Evolutionary conservation across 2,888 invertebrate species (phyloP).

Genomic region (Epistrophe eligans): DNA sequence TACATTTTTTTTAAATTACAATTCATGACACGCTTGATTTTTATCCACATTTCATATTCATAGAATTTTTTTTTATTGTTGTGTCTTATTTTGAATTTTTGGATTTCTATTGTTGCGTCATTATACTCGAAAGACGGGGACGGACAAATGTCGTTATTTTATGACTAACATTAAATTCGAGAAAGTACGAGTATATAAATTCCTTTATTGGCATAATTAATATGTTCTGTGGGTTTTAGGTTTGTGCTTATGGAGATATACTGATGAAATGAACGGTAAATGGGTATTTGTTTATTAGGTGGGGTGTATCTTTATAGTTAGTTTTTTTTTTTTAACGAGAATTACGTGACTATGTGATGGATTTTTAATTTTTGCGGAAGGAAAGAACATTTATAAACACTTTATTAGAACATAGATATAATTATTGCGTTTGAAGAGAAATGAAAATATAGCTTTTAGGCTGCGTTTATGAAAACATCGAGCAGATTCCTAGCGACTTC

Average conservation of each 20-base stretch:
- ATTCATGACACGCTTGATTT: slow-evolving; percentile 66
- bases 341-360: background rate
- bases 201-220: slow-evolving; percentile 39
- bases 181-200: slow-evolving; percentile 46
- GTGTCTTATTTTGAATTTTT: slow-evolving; percentile 52
- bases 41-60: slow-evolving; percentile 42
- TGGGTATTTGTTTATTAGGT: background rate
- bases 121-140: background rate
- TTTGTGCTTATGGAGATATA: background rate
- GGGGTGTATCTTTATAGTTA: background rate
- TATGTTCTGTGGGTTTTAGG: slow-evolving; percentile 16
- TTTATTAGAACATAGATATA: background rate
- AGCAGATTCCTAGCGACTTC: no score
- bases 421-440: background rate
- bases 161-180: slow-evolving; percentile 51
- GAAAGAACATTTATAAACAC: background rate
- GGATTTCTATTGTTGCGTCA: slow-evolving; percentile 68
- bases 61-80: slow-evolving; percentile 27
- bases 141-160: slow-evolving; percentile 3
- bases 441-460: background rate
- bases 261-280: slow-evolving; percentile 6
- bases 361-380: background rate
- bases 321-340: slow-evolving; percentile 1
- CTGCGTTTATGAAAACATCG: background rate
- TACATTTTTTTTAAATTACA: slow-evolving; percentile 62